phyloP scores from a whole-genome alignment of 2,888 invertebrate genomes.

The Acrocyrtus sp. region DNA sequence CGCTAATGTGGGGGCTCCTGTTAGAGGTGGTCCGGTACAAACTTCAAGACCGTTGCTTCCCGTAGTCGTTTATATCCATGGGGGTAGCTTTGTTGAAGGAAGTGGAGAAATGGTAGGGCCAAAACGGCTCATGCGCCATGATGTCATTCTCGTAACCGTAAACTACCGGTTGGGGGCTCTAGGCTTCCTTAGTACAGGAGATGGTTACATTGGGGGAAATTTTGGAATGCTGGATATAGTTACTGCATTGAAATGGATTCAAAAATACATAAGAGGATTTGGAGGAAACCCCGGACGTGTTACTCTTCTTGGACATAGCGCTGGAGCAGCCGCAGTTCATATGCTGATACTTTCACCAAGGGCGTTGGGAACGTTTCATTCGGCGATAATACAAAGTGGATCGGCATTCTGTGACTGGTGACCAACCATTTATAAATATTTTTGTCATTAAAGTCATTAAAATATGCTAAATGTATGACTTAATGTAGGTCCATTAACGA shows the following conservation, averaged over 20 bases:
- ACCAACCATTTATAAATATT: not conserved
- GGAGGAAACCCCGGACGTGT: conserved; percentile 65
- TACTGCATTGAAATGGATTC: conserved; percentile 45
- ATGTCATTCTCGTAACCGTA: conserved; percentile 75
- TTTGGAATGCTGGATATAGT: conserved; percentile 50
- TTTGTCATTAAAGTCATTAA: not conserved
- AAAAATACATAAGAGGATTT: conserved; percentile 49
- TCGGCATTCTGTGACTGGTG: conserved; percentile 60
- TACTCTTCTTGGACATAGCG: conserved; percentile 69
- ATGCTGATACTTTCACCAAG: conserved; percentile 69
- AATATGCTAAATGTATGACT: not conserved
- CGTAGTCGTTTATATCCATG: conserved; percentile 76
- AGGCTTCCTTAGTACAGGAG: conserved; percentile 56
- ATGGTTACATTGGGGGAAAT: conserved; percentile 52
- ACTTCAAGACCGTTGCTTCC: conserved; percentile 67
- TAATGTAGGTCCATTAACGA: conserved; percentile 46
- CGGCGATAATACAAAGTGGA: conserved; percentile 60
- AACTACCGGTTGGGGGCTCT: conserved; percentile 64
- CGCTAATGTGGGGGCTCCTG: conserved; percentile 13
- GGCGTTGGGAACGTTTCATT: conserved; percentile 65
- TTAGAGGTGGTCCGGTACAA: not conserved
- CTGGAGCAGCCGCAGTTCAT: conserved; percentile 69
- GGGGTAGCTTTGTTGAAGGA: conserved; percentile 78
- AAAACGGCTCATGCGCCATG: conserved; percentile 72
- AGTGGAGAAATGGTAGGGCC: conserved; percentile 71